Percentiles rank a stretch among this genome's conserved stretches.
These are phyloP conservation scores for Sarcophaga rosellei DNA, from an alignment of 2,888 invertebrate genomes.

Conservation along the genomic window DNA sequence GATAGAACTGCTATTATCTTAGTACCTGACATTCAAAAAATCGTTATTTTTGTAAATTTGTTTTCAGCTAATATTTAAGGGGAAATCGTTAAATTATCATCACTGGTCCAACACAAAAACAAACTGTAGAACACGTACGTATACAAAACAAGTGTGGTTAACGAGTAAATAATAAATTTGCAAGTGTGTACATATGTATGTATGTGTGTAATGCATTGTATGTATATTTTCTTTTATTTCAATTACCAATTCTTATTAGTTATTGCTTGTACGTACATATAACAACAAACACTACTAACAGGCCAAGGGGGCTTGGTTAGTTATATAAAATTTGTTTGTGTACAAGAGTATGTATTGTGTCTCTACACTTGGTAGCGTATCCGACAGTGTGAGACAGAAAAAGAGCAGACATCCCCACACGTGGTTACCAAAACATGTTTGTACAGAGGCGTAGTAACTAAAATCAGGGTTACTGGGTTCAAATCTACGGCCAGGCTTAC, in stretches of 20 bases:
- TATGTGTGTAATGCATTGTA: not conserved
- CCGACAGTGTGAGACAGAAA: too few relatives aligned
- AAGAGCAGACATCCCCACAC: conserved; percentile 12
- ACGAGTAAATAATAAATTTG: too few relatives aligned
- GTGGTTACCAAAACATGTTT: not conserved
- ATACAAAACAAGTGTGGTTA: too few relatives aligned
- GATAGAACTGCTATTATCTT: too few relatives aligned
- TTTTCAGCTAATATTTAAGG: not conserved
- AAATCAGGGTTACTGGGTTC: too few relatives aligned
- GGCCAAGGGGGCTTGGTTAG: conserved; percentile 35
- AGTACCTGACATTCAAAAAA: too few relatives aligned
- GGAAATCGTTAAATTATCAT: not conserved
- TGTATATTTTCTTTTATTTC: not conserved
- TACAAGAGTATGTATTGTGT: too few relatives aligned
- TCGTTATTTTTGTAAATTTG: too few relatives aligned
- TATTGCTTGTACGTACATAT: not conserved
- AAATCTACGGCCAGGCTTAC: too few relatives aligned
- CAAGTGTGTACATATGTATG: too few relatives aligned
- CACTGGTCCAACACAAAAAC: not conserved
- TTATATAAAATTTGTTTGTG: not conserved
- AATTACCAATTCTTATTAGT: conserved; percentile 11
- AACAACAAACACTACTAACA: not conserved
- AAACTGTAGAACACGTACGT: not conserved
- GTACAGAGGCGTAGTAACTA: too few relatives aligned
- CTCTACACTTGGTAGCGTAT: too few relatives aligned